Base-by-base conservation (phyloP, 2,888 invertebrate genomes). In the Morpho deidamia region DNA sequence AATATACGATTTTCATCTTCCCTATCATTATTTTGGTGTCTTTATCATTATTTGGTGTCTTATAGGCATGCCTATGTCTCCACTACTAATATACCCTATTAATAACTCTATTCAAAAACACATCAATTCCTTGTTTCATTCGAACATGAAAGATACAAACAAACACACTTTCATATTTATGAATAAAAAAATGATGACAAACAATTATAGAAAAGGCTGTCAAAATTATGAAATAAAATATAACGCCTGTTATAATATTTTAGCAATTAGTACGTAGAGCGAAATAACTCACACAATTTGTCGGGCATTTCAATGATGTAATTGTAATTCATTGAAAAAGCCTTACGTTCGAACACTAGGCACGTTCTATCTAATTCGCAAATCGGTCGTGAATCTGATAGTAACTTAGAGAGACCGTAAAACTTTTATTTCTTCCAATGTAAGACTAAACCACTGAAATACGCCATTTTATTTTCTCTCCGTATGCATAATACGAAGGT, bases 311-410 rank as follows among this genome's bases (percentile, higher is more conserved):
- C 14, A 23, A 8, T 39, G 23, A 23, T 23, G 23, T 44, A 11
- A 14, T 47, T 32, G n/a, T 37, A 40, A 48, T 48, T 40, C 34
- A 33, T 34, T 47, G 38, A 11, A 46, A 39, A 40, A 48, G 33
- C 33, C 38, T 38, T 23, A 7, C 34, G 10, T 41, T 35, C 33
- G 32, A 12, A 48, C 33, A 12, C 48, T 48, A 39, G 10, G 12
- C 48, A 48, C 48, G 48, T 40, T 34, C 12, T 40, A 40, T 10
- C 47, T n/a, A 40, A 48, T 48, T 48, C 40, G 11, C 40, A 48
- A 48, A 48, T 48, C 11, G 47, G 33, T 48, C 40, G 47, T 48
- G 40, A 48, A 48, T 39, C 40, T 48, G 47, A 47, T 47, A 11
- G 47, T 48, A 48, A 48, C 40, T 40, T 34, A 41, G 40, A 33